A percentile compares a stretch with the other conserved stretches of the same genome.
Evolutionary conservation across 2,797 vertebrate species (phyloP).

Genomic region (Zonotrichia albicollis): DNA sequence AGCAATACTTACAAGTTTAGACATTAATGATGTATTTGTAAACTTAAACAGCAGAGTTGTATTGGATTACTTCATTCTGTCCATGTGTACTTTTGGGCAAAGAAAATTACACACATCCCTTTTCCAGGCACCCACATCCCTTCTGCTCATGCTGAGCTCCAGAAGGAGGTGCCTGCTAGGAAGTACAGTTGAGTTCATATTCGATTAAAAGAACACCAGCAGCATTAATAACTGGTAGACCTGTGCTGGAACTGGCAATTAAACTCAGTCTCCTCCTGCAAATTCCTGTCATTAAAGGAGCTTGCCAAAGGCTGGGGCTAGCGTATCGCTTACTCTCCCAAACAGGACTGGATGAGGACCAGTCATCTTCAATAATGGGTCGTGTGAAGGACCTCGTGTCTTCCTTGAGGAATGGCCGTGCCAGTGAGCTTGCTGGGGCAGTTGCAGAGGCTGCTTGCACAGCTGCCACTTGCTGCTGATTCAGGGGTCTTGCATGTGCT

Average conservation of each 20-base stretch:
- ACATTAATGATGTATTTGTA: neutral
- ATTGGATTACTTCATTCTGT: neutral
- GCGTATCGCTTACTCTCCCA: neutral
- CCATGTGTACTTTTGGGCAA: neutral
- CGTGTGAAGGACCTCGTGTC: fast-evolving
- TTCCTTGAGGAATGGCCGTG: neutral
- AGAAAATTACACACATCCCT: neutral
- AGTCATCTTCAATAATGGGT: neutral
- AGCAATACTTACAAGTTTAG: neutral
- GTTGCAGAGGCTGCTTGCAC: neutral
- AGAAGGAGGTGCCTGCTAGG: neutral
- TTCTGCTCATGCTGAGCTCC: neutral
- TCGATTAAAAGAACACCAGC: conserved; percentile 9
- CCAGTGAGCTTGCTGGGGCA: neutral
- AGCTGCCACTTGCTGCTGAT: neutral
- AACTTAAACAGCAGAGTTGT: neutral
- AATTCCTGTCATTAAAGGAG: conserved; percentile 2
- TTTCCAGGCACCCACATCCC: neutral
- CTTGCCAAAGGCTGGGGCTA: neutral
- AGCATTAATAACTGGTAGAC: neutral
- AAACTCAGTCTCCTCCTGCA: neutral
- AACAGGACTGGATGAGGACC: neutral
- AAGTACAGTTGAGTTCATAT: neutral
- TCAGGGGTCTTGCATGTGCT: neutral
- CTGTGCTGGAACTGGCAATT: conserved; percentile 15